A percentile compares a stretch with the other conserved stretches of the same genome.
phyloP scores from a whole-genome alignment of 2,113 vertebrate species.

The Aythya baeri region DNA sequence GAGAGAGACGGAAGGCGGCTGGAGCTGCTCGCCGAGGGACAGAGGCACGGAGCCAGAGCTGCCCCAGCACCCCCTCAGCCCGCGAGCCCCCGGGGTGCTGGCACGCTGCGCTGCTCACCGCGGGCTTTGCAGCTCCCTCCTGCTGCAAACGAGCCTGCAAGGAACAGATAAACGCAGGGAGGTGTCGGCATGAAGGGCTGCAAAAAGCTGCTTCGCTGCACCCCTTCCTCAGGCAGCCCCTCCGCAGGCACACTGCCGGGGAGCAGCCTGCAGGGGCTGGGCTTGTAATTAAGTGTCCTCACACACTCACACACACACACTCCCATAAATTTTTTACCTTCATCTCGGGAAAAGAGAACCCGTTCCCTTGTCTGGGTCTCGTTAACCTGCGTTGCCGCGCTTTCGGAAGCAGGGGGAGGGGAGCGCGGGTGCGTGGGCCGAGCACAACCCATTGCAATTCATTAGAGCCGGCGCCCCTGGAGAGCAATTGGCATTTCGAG shows the following conservation, averaged over 20 bases:
- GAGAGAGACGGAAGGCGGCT: not conserved
- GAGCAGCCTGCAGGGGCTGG: not conserved
- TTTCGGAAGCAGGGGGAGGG: not conserved
- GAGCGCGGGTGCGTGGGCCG: not conserved
- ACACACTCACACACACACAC: not conserved
- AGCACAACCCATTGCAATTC: conserved; percentile 17
- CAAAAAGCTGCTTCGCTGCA: not conserved
- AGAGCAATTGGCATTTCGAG: conserved; percentile 71
- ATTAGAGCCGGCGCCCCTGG: conserved; percentile 48
- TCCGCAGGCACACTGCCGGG: not conserved
- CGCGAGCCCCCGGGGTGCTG: not conserved
- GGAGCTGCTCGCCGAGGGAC: rapidly evolving
- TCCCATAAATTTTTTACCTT: not conserved
- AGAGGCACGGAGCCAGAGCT: not conserved
- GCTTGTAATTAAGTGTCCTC: not conserved
- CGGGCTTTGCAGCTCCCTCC: not conserved
- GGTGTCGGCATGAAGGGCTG: not conserved
- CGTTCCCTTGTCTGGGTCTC: not conserved
- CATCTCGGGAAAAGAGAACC: not conserved
- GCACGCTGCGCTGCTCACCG: not conserved
- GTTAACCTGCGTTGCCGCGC: not conserved
- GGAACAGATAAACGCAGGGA: not conserved
- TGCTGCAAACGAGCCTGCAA: not conserved
- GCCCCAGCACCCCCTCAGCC: not conserved
- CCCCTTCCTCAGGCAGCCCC: not conserved